phyloP scores from a whole-genome alignment of 2,113 vertebrate genomes.

The Prochilodus magdalenae region DNA sequence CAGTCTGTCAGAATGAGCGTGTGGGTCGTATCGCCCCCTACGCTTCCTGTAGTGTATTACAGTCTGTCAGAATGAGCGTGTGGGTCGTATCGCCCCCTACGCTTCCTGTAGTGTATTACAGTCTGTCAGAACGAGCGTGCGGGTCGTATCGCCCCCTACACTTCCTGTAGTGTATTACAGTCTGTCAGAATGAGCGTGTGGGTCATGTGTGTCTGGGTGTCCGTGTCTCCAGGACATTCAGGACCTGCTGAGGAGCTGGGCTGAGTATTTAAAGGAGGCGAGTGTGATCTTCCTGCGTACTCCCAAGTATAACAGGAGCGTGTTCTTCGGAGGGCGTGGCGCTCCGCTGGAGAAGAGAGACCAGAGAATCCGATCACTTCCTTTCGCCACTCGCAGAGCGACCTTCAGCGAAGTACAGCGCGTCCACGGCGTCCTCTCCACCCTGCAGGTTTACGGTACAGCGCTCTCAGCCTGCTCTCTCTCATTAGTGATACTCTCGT shows the following conservation, averaged over 20 bases:
- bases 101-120: too few relatives aligned
- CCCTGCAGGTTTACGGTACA: slow-evolving; percentile 85
- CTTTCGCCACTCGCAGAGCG: slow-evolving; percentile 88
- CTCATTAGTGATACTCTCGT: too few relatives aligned
- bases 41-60: too few relatives aligned
- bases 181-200: not conserved
- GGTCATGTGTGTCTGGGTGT: not conserved
- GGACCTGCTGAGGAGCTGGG: slow-evolving; percentile 87
- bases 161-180: not conserved
- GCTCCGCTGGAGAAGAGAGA: slow-evolving; percentile 80
- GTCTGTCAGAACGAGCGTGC: too few relatives aligned
- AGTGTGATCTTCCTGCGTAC: slow-evolving; percentile 84
- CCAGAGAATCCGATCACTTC: slow-evolving; percentile 81
- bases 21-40: too few relatives aligned
- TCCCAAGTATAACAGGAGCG: slow-evolving; percentile 79
- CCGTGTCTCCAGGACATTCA: slow-evolving; percentile 84
- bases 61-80: too few relatives aligned
- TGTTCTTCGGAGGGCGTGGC: slow-evolving; percentile 82
- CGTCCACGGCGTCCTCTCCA: slow-evolving; percentile 82
- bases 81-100: too few relatives aligned
- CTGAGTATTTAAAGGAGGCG: slow-evolving; percentile 79
- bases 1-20: too few relatives aligned
- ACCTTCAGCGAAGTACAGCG: slow-evolving; percentile 87
- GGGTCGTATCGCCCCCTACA: too few relatives aligned
- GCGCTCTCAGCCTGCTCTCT: not conserved